Evolutionary conservation across 2,113 vertebrate genomes (phyloP).

Genomic region (Sclerurus mexicanus): DNA sequence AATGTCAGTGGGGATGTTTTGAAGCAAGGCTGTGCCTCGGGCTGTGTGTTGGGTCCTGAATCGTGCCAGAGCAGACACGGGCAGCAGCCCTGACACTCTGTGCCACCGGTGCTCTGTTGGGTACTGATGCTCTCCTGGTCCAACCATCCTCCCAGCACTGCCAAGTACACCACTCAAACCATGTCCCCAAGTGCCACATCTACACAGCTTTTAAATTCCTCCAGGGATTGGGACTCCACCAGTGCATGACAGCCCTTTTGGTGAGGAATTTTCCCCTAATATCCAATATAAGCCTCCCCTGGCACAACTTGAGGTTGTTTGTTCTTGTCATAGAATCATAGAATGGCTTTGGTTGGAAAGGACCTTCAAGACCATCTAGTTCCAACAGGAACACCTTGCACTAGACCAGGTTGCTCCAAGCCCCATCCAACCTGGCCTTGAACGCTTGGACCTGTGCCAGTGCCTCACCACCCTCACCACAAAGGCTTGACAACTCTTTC

Average conservation of each 20-base stretch:
- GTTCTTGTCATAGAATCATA: too few relatives aligned
- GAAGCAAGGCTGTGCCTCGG: background rate
- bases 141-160: background rate
- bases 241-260: background rate
- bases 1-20: background rate
- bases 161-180: background rate
- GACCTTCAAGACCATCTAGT: too few relatives aligned
- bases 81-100: background rate
- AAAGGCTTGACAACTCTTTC: background rate
- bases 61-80: accelerated
- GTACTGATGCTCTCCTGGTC: background rate
- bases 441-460: too few relatives aligned
- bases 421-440: too few relatives aligned
- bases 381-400: too few relatives aligned
- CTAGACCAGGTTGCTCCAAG: too few relatives aligned
- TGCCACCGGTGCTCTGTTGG: background rate
- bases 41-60: background rate
- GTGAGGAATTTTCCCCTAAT: background rate
- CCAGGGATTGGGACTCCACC: background rate
- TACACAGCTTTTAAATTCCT: background rate
- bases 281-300: background rate
- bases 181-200: background rate
- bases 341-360: too few relatives aligned
- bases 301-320: too few relatives aligned
- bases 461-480: too few relatives aligned